Evolutionary conservation across 2,797 vertebrate species (phyloP), one percentile per base, ranked within the genome.

Genomic region (Coccyzus lansbergi): DNA sequence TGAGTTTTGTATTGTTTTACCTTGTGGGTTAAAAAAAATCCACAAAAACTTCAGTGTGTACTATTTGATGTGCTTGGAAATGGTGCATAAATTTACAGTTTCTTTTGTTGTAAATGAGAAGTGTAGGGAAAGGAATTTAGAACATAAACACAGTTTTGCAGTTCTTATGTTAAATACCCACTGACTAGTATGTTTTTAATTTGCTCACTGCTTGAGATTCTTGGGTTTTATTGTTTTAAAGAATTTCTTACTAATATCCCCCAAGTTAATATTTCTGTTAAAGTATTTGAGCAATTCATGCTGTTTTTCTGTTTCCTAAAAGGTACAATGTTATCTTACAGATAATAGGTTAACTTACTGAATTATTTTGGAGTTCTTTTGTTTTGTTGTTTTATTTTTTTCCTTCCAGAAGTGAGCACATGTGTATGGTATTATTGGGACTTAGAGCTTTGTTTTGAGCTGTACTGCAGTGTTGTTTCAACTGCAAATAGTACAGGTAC

Each of bases 51-150:
- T 97, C 82, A 69, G 2, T 95, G 93, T 97, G 94, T 97, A 89
- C 86, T 97, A 94, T 97, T 97, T 94, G 93, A 97, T 97, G 96
- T 98, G 96, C 96, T 98, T 98, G 92, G 95, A 98, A 97, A 92
- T 64, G 93, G 91, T 97, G 96, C 96, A 97, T 86, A 96, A 90
- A 93, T 97, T n/a, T n/a, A 86, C 76, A 90, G 78, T 95, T 83
- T 70, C 60, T 94, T 96, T 72, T 88, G n/a, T 95, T 97, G 94
- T 98, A 97, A 96, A 95, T 96, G 90, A 96, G 83, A 96, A 88
- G 63, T 96, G 79, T 96, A 93, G 91, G 86, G 74, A 97, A 88
- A 74, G 40, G 18, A n/a, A 88, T 38, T 95, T 93, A 94, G 91
- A 94, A 92, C 91, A 88, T 93, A 90, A 95, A 96, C 60, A 89